Conservation (phyloP, 2,113 vertebrate species). For the Scopus umbretta region DNA sequence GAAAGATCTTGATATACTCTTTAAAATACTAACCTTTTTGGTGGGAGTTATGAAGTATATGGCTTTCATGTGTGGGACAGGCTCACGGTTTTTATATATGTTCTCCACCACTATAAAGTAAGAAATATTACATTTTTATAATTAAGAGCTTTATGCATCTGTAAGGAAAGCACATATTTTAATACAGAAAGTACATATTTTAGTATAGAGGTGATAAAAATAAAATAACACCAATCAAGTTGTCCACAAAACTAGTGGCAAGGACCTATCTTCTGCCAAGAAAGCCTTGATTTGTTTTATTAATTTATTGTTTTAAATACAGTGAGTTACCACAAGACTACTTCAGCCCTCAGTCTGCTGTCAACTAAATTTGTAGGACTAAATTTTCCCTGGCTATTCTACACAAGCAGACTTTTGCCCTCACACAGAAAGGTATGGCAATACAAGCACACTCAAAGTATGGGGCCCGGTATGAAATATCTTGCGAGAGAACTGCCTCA, state of each 20-base stretch:
- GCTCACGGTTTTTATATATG: conserved; percentile 87
- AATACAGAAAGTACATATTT: neutral
- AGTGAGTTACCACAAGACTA: neutral
- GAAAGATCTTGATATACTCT: neutral
- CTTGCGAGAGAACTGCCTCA: neutral
- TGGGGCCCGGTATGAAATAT: neutral
- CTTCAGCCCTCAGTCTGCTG: neutral
- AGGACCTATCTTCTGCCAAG: neutral
- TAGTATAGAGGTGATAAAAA: neutral
- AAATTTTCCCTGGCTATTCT: neutral
- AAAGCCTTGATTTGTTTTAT: neutral
- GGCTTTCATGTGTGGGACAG: conserved; percentile 91
- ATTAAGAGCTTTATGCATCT: neutral
- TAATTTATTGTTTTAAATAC: neutral
- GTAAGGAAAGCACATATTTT: neutral
- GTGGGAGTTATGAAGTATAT: conserved; percentile 94
- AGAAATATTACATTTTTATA: neutral
- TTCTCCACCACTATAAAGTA: conserved; percentile 89
- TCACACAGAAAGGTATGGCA: neutral
- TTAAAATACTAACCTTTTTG: conserved; percentile 78
- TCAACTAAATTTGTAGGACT: neutral
- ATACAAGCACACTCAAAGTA: neutral
- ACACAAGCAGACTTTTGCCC: neutral
- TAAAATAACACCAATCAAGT: neutral
- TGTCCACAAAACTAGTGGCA: neutral